Conservation (phyloP, 2,888 invertebrate genomes). For the Steinernema scapterisci region DNA sequence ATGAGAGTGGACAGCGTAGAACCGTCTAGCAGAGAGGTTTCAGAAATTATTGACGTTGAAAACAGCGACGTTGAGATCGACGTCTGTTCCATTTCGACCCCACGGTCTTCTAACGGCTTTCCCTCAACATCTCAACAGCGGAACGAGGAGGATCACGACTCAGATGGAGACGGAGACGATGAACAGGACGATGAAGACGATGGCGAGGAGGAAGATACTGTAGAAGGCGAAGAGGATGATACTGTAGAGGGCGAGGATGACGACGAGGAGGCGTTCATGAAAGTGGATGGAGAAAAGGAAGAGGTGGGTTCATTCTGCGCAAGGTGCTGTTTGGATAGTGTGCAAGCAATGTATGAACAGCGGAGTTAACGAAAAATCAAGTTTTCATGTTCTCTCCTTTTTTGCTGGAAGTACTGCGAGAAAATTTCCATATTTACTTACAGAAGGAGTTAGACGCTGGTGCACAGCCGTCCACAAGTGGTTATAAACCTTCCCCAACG, state of each 20-base stretch:
- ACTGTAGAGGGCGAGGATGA: slow-evolving; percentile 40
- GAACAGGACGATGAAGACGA: background rate
- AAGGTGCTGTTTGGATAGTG: no score
- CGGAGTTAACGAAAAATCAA: no score
- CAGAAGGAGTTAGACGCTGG: background rate
- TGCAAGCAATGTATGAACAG: no score
- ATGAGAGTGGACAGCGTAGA: background rate
- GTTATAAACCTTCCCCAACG: background rate
- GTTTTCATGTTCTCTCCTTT: no score
- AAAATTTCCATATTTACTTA: no score
- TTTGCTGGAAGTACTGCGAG: no score
- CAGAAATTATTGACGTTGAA: no score
- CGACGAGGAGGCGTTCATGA: slow-evolving; percentile 38
- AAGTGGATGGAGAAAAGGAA: background rate
- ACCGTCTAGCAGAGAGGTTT: background rate
- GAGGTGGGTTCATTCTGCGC: background rate
- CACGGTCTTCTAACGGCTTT: background rate
- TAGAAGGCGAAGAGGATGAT: slow-evolving; percentile 3
- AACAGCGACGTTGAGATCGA: no score
- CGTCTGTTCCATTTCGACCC: no score
- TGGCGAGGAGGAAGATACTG: background rate
- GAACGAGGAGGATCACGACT: background rate
- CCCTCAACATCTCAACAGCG: background rate
- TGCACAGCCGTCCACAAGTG: background rate
- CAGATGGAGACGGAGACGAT: slow-evolving; percentile 9